These are phyloP conservation scores for Melanocharis versteri DNA, from an alignment of 2,113 vertebrate species.

Conservation along the genomic window DNA sequence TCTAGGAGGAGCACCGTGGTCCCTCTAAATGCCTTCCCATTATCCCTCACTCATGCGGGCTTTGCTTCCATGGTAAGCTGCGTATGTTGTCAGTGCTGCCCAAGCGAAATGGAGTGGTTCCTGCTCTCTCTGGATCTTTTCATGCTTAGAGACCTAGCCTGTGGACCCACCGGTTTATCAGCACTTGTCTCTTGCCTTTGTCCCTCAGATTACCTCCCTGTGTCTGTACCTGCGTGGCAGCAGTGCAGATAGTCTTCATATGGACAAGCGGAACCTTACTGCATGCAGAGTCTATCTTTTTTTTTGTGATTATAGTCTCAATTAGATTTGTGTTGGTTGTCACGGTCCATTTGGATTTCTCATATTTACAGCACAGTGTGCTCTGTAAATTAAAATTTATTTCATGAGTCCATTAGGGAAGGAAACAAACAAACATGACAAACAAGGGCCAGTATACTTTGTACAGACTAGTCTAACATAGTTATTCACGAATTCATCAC, in stretches of 20 bases:
- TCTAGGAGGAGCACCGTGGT: not conserved
- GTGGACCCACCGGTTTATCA: not conserved
- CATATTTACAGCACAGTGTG: not conserved
- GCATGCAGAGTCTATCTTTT: not conserved
- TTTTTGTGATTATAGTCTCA: not conserved
- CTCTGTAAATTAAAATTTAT: not conserved
- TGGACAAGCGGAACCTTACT: not conserved
- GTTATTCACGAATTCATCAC: not conserved
- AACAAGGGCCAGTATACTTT: not conserved
- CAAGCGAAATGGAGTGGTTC: not conserved
- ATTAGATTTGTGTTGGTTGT: not conserved
- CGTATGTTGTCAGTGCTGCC: not conserved
- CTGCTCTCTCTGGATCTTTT: not conserved
- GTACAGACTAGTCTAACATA: not conserved
- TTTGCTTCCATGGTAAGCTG: not conserved
- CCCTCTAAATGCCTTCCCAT: not conserved
- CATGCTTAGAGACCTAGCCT: not conserved
- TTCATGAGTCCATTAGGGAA: not conserved
- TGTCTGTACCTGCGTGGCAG: not conserved
- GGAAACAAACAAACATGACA: not conserved
- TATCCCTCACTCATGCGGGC: not conserved
- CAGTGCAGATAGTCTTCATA: not conserved
- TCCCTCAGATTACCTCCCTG: not conserved
- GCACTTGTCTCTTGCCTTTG: not conserved
- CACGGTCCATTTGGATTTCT: not conserved